Base-by-base conservation (phyloP, 1,140 invertebrate species). In the Sipha flava region DNA sequence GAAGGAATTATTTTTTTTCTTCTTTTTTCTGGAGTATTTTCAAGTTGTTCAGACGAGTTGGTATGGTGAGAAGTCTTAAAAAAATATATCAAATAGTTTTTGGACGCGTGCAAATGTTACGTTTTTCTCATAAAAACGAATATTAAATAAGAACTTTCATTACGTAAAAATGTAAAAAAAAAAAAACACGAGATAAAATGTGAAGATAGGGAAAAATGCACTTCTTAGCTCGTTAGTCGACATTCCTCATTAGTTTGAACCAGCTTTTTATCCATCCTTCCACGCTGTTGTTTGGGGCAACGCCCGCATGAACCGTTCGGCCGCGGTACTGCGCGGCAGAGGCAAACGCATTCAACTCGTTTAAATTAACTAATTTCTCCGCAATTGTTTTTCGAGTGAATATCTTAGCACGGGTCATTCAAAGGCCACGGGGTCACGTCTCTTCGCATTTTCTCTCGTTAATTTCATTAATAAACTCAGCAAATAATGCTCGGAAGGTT, bases 351-450 rank as follows among this genome's bases (percentile, higher is more conserved):
- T 70, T 47, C 23, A 49, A 72, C 68, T 72, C 68, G 31, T 75
- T 75, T 57, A 37, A 72, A 72, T 49, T 49, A 72, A 72, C 68
- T 49, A 47, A 75, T 75, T 75, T 75, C 72, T 23, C 72, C 26
- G 31, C 72, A 31, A 73, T 72, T 72, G 45, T 72, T 72, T 45
- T 47, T 31, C 26, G 6, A 43, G 64, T 40, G 64, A 68, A 45
- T 68, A 43, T 68, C 23, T 49, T 21, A 72, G 23, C 68, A 23
- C 43, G 40, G 68, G 68, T 37, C 64, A 9, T 68, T 49, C 68
- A 72, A 72, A 72, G 40, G 43, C 43, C 68, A 47, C 68, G 18
- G 66, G 66, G 66, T 43, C 66, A 72, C 68, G 68, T 72, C 68
- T 29, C 4, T 70, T 3, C 23, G 43, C 43, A 49, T 49, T 72